Evolutionary conservation across 2,113 vertebrate species (phyloP).

Genomic region (Prietella phreatophila): DNA sequence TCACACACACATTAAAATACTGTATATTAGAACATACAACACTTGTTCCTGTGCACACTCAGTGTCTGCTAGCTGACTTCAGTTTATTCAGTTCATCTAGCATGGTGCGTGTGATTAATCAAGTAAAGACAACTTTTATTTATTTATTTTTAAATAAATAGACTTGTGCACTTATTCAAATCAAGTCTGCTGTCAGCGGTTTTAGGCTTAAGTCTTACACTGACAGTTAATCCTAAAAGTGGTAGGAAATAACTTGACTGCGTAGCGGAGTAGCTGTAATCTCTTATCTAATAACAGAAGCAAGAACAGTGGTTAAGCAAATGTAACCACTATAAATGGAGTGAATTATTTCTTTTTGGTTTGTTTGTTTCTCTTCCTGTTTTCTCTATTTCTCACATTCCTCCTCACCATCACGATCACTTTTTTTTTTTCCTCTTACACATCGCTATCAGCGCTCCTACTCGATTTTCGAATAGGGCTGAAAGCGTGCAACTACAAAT

Average conservation of each 20-base stretch:
- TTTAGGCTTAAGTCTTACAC: background rate
- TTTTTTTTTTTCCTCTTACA: background rate
- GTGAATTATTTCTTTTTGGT: background rate
- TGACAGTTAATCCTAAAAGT: background rate
- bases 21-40: background rate
- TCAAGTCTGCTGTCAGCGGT: background rate
- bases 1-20: background rate
- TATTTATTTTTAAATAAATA: no score
- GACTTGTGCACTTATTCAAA: background rate
- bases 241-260: background rate
- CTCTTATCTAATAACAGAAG: constrained; percentile 21
- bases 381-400: constrained; percentile 11
- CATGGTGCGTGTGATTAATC: background rate
- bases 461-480: constrained; percentile 32
- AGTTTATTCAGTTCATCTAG: no score
- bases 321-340: background rate
- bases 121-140: no score
- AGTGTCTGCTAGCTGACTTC: background rate
- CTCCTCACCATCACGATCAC: background rate
- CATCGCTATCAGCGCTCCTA: constrained; percentile 27
- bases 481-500: constrained; percentile 32
- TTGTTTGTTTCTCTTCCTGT: background rate
- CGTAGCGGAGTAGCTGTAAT: background rate
- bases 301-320: background rate
- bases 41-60: background rate